Percentiles rank a stretch among this genome's conserved stretches.
phyloP scores from a whole-genome alignment of 2,797 vertebrate genomes.

The Epinephelus malabaricus region DNA sequence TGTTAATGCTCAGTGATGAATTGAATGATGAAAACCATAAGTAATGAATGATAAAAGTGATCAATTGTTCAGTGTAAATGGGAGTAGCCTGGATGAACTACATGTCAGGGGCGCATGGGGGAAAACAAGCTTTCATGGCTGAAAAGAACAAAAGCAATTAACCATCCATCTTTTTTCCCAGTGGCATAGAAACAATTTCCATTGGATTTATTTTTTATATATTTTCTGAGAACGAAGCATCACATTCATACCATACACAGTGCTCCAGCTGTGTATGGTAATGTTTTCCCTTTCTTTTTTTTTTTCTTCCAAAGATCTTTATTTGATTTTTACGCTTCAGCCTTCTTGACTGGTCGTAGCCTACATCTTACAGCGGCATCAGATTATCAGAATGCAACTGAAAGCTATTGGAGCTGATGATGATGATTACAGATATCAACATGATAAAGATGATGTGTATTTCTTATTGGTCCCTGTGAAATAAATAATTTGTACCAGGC shows the following conservation, averaged over 20 bases:
- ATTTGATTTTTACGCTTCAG: conserved; percentile 73
- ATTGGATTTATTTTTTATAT: conserved; percentile 77
- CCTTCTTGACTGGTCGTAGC: conserved; percentile 82
- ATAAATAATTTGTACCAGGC: conserved; percentile 47
- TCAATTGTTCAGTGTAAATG: conserved; percentile 26
- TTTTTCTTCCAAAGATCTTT: conserved; percentile 55
- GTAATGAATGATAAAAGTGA: conserved; percentile 13
- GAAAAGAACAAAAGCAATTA: conserved; percentile 79
- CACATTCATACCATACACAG: conserved; percentile 88
- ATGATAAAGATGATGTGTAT: conserved; percentile 74
- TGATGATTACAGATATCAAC: conserved; percentile 50
- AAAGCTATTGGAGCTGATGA: conserved; percentile 59
- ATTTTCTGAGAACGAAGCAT: conserved; percentile 79
- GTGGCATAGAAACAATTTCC: conserved; percentile 77
- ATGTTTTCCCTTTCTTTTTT: conserved; percentile 69
- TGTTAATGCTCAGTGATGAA: not conserved
- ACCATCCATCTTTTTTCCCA: conserved; percentile 80
- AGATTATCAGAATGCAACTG: conserved; percentile 58
- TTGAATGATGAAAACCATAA: conserved; percentile 17
- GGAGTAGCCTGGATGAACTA: conserved; percentile 44
- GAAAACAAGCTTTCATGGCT: conserved; percentile 66
- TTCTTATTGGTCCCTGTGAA: conserved; percentile 60
- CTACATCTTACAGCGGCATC: conserved; percentile 85
- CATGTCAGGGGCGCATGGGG: conserved; percentile 42
- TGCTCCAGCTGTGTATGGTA: conserved; percentile 84